Evolutionary conservation across 92 coral and sea anemone species (phyloP).

Genomic region (Phymanthus crucifer): DNA sequence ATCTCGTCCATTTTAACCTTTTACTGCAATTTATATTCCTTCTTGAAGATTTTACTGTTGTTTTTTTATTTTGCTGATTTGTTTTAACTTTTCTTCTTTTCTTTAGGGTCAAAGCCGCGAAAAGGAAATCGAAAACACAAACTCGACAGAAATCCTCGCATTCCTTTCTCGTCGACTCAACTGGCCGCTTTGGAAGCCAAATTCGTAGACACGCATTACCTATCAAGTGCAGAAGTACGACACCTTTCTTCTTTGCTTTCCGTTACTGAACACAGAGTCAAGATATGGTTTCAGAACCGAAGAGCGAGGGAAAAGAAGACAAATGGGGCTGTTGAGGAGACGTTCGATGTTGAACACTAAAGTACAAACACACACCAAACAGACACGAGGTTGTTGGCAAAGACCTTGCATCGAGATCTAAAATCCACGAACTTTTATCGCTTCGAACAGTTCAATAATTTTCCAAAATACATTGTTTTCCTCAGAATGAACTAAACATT

Average conservation of each 20-base stretch:
- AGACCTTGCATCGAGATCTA: neutral
- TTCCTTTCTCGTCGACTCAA: slow-evolving; percentile 88
- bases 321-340: slow-evolving; percentile 22
- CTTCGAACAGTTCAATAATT: neutral
- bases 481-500: neutral
- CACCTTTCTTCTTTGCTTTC: slow-evolving; percentile 71
- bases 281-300: slow-evolving; percentile 98
- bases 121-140: slow-evolving; percentile 76
- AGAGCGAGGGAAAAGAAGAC: slow-evolving; percentile 91
- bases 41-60: too few relatives aligned
- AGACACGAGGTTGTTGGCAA: neutral
- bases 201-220: slow-evolving; percentile 80
- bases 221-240: slow-evolving; percentile 87
- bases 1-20: neutral
- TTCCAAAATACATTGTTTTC: neutral
- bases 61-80: neutral
- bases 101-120: slow-evolving; percentile 82
- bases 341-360: slow-evolving; percentile 21
- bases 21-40: neutral
- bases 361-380: neutral
- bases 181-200: slow-evolving; percentile 86
- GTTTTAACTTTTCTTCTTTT: neutral
- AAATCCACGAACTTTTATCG: neutral
- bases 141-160: slow-evolving; percentile 93
- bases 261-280: slow-evolving; percentile 88